Evolutionary conservation across 2,113 vertebrate species (phyloP), one percentile per base, ranked within the genome.

Genomic region (Lethenteron camtschaticum): DNA sequence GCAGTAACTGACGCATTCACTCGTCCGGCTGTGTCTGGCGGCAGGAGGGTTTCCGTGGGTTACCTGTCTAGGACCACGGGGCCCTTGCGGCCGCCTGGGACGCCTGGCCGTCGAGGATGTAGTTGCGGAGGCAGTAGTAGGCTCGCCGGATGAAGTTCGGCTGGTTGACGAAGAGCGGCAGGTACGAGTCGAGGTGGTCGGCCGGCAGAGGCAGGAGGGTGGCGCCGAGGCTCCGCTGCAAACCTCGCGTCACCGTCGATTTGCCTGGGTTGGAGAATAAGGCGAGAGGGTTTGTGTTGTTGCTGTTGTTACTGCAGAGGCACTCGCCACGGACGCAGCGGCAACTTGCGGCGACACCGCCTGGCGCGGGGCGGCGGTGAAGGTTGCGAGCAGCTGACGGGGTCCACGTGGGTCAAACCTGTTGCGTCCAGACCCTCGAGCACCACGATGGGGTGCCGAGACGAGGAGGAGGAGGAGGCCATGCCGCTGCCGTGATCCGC

Each of bases 371-470:
- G 41, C 6, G 41, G 41, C 41, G 41, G 41, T 41, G 41, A 41
- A 41, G 41, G 41, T 41, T 41, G 41, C 41, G 41, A 41, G 41
- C 41, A 41, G 41, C 41, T 41, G 41, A 41, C 41, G 41, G 41
- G 41, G 41, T 41, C 41, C 41, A 41, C 41, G 41, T 41, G 41
- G 41, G 3, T 68, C 78, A 77, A 74, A 96, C 92, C 92, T 70
- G 92, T 95, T 76, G 88, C 89, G 77, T 96, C 90, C 77, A 96
- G 79, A 11, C 90, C 92, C 70, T 97, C 91, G n/a, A 90, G 80
- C 73, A 83, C 86, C 70, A 92, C 80, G 56, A 92, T 79, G 0
- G 86, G 90, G 76, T 41, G 41, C 41, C 1, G 41, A 41, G 41
- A 41, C 41, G 41, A 41, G 5, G 41, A 41, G 41, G 41, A 3